Percentiles rank a stretch among this genome's conserved stretches.
These are phyloP conservation scores for Ctenicera cuprea DNA, from an alignment of 2,888 invertebrate genomes.

Conservation along the genomic window DNA sequence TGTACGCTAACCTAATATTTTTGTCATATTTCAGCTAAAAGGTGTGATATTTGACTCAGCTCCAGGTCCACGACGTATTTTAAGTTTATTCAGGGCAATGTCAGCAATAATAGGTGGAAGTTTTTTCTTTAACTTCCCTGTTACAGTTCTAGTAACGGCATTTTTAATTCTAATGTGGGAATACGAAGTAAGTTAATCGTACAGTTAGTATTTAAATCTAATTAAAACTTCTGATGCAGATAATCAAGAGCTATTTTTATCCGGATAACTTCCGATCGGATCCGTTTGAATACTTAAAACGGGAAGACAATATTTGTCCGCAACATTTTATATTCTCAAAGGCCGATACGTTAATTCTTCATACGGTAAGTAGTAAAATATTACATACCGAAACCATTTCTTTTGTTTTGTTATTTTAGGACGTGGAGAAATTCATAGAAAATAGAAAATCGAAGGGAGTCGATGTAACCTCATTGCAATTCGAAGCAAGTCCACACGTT, in stretches of 20 bases:
- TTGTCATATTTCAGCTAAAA: constrained; percentile 71
- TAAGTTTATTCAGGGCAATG: constrained; percentile 77
- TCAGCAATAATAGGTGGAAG: constrained; percentile 78
- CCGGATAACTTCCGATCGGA: constrained; percentile 67
- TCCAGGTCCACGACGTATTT: constrained; percentile 78
- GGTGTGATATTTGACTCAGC: constrained; percentile 85
- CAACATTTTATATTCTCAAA: constrained; percentile 85
- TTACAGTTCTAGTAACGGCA: constrained; percentile 75
- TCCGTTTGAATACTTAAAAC: constrained; percentile 76
- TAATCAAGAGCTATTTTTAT: constrained; percentile 64
- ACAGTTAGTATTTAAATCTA: too few relatives aligned
- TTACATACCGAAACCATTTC: too few relatives aligned
- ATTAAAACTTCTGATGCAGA: constrained; percentile 61
- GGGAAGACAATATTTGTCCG: constrained; percentile 78
- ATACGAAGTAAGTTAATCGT: constrained; percentile 73
- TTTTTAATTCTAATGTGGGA: constrained; percentile 78
- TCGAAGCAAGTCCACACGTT: constrained; percentile 85
- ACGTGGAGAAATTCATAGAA: constrained; percentile 80
- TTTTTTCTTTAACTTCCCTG: constrained; percentile 75
- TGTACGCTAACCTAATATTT: neutral
- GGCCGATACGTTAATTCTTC: constrained; percentile 80
- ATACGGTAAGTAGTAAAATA: constrained; percentile 69
- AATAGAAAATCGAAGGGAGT: constrained; percentile 77
- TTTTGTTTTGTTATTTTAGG: constrained; percentile 70
- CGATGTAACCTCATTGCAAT: constrained; percentile 77